Conservation (phyloP, 2,888 invertebrate genomes). For the Chironomus riparius region DNA sequence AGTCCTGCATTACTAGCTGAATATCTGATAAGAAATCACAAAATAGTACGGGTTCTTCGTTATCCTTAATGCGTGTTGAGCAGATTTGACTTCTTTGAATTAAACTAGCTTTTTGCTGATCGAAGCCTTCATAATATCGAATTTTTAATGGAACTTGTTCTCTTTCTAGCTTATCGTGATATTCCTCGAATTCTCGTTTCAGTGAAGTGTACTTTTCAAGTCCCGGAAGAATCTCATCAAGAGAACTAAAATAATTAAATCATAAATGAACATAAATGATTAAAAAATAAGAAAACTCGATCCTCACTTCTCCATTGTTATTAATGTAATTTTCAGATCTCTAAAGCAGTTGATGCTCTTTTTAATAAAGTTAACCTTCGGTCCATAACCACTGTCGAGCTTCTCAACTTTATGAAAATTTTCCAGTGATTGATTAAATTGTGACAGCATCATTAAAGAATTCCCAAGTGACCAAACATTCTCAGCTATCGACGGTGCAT, state of each 20-base stretch:
- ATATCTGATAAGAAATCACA: constrained; percentile 42
- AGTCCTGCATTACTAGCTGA: constrained; percentile 39
- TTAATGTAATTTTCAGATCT: constrained; percentile 28
- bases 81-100: constrained; percentile 40
- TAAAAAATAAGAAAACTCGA: not conserved
- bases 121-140: constrained; percentile 34
- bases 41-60: constrained; percentile 39
- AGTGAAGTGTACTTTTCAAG: constrained; percentile 24
- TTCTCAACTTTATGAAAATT: constrained; percentile 38
- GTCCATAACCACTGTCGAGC: constrained; percentile 34
- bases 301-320: constrained; percentile 24
- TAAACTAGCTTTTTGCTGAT: constrained; percentile 35
- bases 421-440: constrained; percentile 38
- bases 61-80: constrained; percentile 36
- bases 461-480: constrained; percentile 38
- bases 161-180: constrained; percentile 26
- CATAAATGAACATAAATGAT: not conserved
- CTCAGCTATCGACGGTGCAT: constrained; percentile 37
- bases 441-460: constrained; percentile 37
- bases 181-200: constrained; percentile 28
- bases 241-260: not conserved
- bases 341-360: constrained; percentile 29
- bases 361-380: constrained; percentile 27
- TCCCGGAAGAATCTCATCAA: constrained; percentile 26
- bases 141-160: constrained; percentile 36